These are phyloP conservation scores for Sardina pilchardus DNA, from an alignment of 2,113 vertebrate genomes.

Conservation along the genomic window DNA sequence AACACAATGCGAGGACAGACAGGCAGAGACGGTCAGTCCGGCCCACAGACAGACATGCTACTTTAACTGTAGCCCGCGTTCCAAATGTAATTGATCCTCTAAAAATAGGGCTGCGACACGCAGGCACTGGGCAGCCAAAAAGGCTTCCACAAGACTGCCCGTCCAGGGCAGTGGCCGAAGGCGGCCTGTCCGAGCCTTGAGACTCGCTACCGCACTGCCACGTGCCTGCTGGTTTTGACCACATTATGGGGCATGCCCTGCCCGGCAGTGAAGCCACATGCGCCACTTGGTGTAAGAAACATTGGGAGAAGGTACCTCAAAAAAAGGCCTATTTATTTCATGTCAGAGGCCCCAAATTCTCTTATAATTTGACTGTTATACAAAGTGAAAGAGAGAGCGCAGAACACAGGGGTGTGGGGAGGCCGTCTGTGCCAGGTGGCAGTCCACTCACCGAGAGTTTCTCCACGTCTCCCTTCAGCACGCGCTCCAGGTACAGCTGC, in stretches of 20 bases:
- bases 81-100: slow-evolving; percentile 47
- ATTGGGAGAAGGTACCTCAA: neutral
- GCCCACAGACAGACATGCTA: slow-evolving; percentile 28
- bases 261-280: neutral
- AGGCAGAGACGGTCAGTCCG: neutral
- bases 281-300: slow-evolving; percentile 40
- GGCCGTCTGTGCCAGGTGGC: neutral
- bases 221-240: neutral
- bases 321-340: too few relatives aligned
- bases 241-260: neutral
- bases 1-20: slow-evolving; percentile 15
- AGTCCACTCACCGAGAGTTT: slow-evolving; percentile 90
- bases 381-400: neutral
- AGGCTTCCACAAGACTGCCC: slow-evolving; percentile 32
- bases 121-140: slow-evolving; percentile 18
- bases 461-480: slow-evolving; percentile 96
- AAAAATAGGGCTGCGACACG: slow-evolving; percentile 35
- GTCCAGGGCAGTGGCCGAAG: slow-evolving; percentile 39
- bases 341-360: too few relatives aligned
- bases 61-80: slow-evolving; percentile 12
- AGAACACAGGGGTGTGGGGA: neutral
- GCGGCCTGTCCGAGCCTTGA: neutral
- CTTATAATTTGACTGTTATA: neutral
- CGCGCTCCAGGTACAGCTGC: slow-evolving; percentile 96
- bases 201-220: neutral